Evolutionary conservation across 2,113 vertebrate species (phyloP).

Genomic region (Oplegnathus fasciatus): DNA sequence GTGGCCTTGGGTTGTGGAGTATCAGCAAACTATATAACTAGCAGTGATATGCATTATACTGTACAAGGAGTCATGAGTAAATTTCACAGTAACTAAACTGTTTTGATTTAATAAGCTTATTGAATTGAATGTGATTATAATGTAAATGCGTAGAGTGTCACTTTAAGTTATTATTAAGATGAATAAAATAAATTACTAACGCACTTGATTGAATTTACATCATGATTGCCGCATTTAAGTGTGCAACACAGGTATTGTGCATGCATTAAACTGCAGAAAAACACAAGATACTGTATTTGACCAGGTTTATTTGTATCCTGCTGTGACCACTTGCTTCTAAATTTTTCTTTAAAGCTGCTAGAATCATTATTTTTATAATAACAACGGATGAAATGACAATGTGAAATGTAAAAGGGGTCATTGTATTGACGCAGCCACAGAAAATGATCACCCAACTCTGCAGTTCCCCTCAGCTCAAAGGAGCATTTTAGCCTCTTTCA

Average conservation of each 20-base stretch:
- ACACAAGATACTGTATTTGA: background rate
- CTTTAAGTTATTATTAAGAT: background rate
- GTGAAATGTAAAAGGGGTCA: background rate
- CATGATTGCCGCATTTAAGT: background rate
- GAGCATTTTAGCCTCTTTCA: background rate
- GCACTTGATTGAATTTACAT: too few relatives aligned
- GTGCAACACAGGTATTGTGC: background rate
- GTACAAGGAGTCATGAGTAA: background rate
- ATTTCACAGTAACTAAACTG: background rate
- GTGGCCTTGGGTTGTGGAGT: background rate
- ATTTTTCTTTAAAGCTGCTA: background rate
- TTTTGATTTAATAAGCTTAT: background rate
- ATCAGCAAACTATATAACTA: background rate
- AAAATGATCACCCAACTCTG: background rate
- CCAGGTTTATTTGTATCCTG: background rate
- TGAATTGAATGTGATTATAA: background rate
- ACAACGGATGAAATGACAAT: background rate
- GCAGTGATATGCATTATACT: background rate
- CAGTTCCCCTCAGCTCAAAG: background rate
- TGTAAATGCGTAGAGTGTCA: background rate
- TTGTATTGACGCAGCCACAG: background rate
- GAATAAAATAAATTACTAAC: background rate
- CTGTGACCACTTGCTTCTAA: background rate
- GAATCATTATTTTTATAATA: background rate
- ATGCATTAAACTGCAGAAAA: background rate